Conservation (phyloP, 2,113 vertebrate genomes). For the Hemiscyllium ocellatum region DNA sequence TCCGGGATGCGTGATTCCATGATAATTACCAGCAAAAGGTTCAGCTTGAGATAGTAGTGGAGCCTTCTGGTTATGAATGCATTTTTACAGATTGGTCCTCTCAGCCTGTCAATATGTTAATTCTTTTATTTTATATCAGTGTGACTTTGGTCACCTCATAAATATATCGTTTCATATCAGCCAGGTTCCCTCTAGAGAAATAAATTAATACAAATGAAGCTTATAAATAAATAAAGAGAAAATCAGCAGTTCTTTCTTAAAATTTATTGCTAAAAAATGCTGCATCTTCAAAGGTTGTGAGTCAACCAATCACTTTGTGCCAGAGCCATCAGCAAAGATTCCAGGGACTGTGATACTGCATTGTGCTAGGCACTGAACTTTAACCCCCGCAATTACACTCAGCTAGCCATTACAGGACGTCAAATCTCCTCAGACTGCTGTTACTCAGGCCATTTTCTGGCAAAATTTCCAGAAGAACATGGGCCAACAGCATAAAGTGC, state of each 20-base stretch:
- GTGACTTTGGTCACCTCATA: constrained; percentile 7
- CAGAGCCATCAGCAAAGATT: neutral
- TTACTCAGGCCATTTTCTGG: too few species aligned
- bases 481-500: too few species aligned
- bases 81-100: neutral
- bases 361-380: neutral
- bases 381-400: neutral
- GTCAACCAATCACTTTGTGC: neutral
- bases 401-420: neutral
- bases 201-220: constrained; percentile 9
- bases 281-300: neutral
- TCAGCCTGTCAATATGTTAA: neutral
- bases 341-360: neutral
- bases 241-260: constrained; percentile 1
- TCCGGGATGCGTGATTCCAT: neutral
- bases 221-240: constrained; percentile 6
- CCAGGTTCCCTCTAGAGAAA: neutral
- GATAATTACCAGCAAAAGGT: neutral
- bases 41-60: neutral
- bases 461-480: too few species aligned
- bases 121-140: neutral
- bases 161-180: constrained; percentile 14
- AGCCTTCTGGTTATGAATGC: neutral
- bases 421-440: neutral
- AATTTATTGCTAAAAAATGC: neutral